Percentiles rank a stretch among this genome's conserved stretches.
These are phyloP conservation scores for Apantesis nais DNA, from an alignment of 2,888 invertebrate genomes.

Conservation along the genomic window DNA sequence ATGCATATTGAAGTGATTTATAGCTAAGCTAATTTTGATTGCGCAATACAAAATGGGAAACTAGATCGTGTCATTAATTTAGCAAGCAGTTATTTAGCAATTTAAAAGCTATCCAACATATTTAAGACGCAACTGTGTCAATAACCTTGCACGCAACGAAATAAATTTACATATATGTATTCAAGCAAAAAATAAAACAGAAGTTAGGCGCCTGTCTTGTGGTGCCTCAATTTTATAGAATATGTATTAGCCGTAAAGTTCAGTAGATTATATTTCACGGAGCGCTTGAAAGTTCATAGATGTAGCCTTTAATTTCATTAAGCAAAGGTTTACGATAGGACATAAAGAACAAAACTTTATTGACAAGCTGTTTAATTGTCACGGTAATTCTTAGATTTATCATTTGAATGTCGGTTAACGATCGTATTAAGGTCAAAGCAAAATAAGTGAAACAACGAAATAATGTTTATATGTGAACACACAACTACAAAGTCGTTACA, in stretches of 20 bases:
- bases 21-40: conserved; percentile 51
- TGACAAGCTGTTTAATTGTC: conserved; percentile 40
- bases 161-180: conserved; percentile 74
- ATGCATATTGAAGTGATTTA: conserved; percentile 58
- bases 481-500: conserved; percentile 20
- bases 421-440: conserved; percentile 43
- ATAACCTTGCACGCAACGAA: conserved; percentile 76
- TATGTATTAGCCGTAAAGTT: conserved; percentile 2
- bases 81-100: conserved; percentile 72
- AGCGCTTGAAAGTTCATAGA: conserved; percentile 38
- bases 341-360: conserved; percentile 43
- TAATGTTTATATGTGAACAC: conserved; percentile 26
- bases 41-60: conserved; percentile 61
- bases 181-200: conserved; percentile 62
- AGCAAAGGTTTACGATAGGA: conserved; percentile 50
- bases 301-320: conserved; percentile 31
- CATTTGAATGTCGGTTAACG: conserved; percentile 38
- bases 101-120: conserved; percentile 64
- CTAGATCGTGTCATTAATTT: conserved; percentile 70
- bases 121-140: conserved; percentile 75
- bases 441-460: conserved; percentile 29
- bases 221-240: conserved; percentile 43
- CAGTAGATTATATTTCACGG: conserved; percentile 2
- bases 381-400: conserved; percentile 40
- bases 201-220: conserved; percentile 42